These are phyloP conservation scores for Rhinoderma darwinii DNA, from an alignment of 2,113 vertebrate species.

Conservation along the genomic window DNA sequence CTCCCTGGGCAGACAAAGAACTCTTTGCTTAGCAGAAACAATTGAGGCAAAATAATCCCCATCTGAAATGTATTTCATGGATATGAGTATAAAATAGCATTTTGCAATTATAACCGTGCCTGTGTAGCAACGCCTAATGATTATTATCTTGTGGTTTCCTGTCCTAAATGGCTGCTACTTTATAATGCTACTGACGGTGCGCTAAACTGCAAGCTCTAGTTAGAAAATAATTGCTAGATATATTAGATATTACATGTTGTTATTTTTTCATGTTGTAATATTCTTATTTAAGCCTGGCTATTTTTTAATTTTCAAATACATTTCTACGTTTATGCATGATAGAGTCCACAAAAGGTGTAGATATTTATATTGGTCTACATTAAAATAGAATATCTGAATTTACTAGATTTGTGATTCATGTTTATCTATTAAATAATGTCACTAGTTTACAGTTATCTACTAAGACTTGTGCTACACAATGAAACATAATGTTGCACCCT, in stretches of 20 bases:
- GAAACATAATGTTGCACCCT: not conserved
- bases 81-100: not conserved
- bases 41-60: not conserved
- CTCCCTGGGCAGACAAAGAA: constrained; percentile 27
- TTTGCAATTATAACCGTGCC: not conserved
- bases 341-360: not conserved
- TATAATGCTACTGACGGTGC: rapidly evolving
- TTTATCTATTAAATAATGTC: not conserved
- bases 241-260: not conserved
- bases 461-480: not conserved
- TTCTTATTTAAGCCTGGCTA: not conserved
- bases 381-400: not conserved
- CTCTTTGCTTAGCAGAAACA: constrained; percentile 11
- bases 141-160: constrained; percentile 25
- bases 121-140: not conserved
- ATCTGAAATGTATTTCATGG: not conserved
- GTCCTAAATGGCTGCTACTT: not conserved
- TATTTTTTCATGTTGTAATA: not conserved
- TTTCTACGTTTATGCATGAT: not conserved
- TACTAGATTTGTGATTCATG: not conserved
- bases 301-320: not conserved
- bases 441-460: not conserved
- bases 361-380: not conserved
- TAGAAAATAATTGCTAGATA: no score
- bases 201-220: not conserved